Percentiles rank a stretch among this genome's conserved stretches.
These are phyloP conservation scores for Hydractinia symbiolongicarpus DNA, from an alignment of 30 jellyfish, hydroid and myxozoan species.

Conservation along the genomic window DNA sequence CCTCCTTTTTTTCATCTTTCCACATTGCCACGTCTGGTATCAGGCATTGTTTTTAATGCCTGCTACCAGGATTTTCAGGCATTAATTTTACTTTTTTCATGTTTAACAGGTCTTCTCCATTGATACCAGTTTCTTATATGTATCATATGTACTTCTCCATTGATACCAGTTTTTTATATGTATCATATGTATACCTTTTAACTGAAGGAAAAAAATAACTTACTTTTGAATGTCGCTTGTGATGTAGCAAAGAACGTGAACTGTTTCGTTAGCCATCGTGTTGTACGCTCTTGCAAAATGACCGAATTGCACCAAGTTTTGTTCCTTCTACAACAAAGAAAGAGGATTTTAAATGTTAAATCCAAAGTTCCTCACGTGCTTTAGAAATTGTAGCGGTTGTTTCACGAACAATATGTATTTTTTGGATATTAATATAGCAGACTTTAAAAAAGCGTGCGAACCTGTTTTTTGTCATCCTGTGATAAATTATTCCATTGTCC, in stretches of 20 bases:
- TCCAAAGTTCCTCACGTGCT: not conserved
- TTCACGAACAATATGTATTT: not conserved
- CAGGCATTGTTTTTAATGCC: too few species aligned
- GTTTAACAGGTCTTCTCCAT: too few species aligned
- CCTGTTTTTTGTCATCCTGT: slow-evolving; percentile 67
- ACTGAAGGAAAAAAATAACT: not conserved
- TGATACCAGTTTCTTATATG: too few species aligned
- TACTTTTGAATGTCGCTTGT: slow-evolving; percentile 78
- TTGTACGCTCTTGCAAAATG: slow-evolving; percentile 81
- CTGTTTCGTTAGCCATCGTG: slow-evolving; percentile 93
- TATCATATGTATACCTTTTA: too few species aligned
- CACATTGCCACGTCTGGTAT: too few species aligned
- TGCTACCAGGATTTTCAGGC: too few species aligned
- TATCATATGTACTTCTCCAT: too few species aligned
- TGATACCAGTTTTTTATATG: too few species aligned
- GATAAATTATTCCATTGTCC: slow-evolving; percentile 59
- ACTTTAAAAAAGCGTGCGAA: slow-evolving; percentile 3
- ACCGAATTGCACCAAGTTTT: slow-evolving; percentile 43
- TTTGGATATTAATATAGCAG: not conserved
- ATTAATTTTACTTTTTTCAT: too few species aligned
- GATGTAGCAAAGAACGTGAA: slow-evolving; percentile 66
- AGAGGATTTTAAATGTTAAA: not conserved
- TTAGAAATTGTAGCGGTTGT: not conserved
- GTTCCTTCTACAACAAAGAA: slow-evolving; percentile 51
- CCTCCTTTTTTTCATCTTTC: too few species aligned